Evolutionary conservation across 1,140 invertebrate species (phyloP).

Genomic region (Macrocentrus cingulum): DNA sequence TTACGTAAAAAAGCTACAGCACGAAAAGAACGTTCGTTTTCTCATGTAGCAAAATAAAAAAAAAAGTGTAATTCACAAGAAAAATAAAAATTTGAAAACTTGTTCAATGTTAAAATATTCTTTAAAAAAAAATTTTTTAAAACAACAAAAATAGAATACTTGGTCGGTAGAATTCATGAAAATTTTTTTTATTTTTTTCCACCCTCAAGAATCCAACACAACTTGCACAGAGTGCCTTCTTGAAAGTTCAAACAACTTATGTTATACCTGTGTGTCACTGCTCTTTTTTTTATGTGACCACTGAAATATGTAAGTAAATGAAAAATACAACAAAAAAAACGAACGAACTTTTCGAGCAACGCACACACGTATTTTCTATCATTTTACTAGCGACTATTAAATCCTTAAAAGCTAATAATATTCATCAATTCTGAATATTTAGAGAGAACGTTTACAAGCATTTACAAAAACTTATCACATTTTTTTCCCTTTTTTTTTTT

Average conservation of each 20-base stretch:
- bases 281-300: not conserved
- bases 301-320: too few relatives aligned
- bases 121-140: constrained; percentile 3
- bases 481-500: too few relatives aligned
- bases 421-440: constrained; percentile 45
- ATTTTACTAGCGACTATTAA: constrained; percentile 23
- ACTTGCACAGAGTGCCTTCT: constrained; percentile 5
- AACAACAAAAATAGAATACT: too few relatives aligned
- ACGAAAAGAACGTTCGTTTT: constrained; percentile 42
- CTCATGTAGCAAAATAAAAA: not conserved
- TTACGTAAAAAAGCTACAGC: constrained; percentile 59
- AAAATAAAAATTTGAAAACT: too few relatives aligned
- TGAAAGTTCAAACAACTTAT: not conserved
- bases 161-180: too few relatives aligned
- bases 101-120: not conserved
- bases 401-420: constrained; percentile 3
- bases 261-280: too few relatives aligned
- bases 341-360: constrained; percentile 42
- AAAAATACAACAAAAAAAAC: constrained; percentile 6
- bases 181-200: not conserved
- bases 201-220: not conserved
- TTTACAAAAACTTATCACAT: constrained; percentile 62
- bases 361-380: constrained; percentile 40
- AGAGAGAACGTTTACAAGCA: constrained; percentile 59
- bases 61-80: too few relatives aligned